Conservation (phyloP, 2,797 vertebrate species). For the Syngnathus acus region DNA sequence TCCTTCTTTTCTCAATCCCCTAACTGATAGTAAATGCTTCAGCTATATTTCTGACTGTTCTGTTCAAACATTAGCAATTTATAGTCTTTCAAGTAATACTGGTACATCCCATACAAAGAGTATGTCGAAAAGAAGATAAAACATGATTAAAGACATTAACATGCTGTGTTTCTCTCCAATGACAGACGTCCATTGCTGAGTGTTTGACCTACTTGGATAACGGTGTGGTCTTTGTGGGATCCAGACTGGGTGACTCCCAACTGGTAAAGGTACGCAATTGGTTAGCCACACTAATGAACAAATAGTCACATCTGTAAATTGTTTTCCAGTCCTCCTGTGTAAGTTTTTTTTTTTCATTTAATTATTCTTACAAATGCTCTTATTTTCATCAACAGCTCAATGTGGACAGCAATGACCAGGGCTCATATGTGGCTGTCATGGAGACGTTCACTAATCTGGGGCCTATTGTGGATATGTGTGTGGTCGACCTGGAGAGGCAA, state of each 20-base stretch:
- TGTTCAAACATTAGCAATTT: background rate
- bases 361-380: background rate
- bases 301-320: background rate
- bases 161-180: conserved; percentile 2
- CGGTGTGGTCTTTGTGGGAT: conserved; percentile 95
- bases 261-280: conserved; percentile 83
- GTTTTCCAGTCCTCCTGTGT: background rate
- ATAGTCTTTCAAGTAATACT: background rate
- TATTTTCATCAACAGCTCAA: conserved; percentile 75
- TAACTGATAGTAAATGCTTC: background rate
- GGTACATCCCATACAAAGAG: background rate
- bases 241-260: conserved; percentile 94
- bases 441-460: conserved; percentile 98
- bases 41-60: background rate
- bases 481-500: conserved; percentile 95
- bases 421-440: conserved; percentile 95
- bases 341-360: too few species aligned
- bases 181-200: conserved; percentile 93
- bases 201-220: conserved; percentile 97
- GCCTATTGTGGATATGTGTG: conserved; percentile 98
- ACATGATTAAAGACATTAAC: too few species aligned
- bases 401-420: conserved; percentile 96
- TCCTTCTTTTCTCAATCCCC: background rate
- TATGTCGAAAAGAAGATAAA: too few species aligned
- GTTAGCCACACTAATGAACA: background rate